Conservation (phyloP, 2,797 vertebrate species). For the Ptychadena robeensis region DNA sequence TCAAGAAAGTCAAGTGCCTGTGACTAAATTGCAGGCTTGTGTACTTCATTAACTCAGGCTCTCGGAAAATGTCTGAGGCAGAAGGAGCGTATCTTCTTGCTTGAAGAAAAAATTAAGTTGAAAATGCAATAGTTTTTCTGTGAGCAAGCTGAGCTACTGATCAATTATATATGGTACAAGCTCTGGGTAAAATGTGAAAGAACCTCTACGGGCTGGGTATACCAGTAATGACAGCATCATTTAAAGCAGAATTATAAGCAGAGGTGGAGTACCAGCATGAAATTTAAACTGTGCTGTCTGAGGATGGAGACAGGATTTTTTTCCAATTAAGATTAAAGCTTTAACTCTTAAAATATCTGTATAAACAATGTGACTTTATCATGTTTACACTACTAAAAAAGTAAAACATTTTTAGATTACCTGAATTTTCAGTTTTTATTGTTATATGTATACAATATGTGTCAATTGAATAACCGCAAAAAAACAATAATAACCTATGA, state of each 20-base stretch:
- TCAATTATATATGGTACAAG: not conserved
- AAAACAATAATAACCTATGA: too few species aligned
- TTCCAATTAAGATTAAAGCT: too few species aligned
- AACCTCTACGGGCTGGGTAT: not conserved
- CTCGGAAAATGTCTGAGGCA: conserved; percentile 8
- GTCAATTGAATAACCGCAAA: too few species aligned
- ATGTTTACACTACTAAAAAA: too few species aligned
- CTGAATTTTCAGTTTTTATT: too few species aligned
- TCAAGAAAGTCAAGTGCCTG: conserved; percentile 42
- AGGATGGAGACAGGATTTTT: too few species aligned
- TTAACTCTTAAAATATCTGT: too few species aligned
- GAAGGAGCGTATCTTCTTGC: conserved; percentile 1
- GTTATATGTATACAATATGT: too few species aligned
- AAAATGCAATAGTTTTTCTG: not conserved
- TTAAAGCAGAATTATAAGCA: not conserved
- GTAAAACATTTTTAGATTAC: too few species aligned
- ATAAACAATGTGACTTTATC: too few species aligned
- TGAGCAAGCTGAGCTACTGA: not conserved
- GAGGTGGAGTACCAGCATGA: too few species aligned
- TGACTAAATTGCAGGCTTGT: conserved; percentile 51
- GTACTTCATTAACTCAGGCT: conserved; percentile 36
- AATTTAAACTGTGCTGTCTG: not conserved
- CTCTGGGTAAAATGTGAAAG: not conserved
- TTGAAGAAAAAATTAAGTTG: not conserved
- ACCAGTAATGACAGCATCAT: not conserved